A percentile compares a stretch with the other conserved stretches of the same genome.
Evolutionary conservation across 2,888 invertebrate species (phyloP).

Genomic region (Yponomeuta plumbellus): DNA sequence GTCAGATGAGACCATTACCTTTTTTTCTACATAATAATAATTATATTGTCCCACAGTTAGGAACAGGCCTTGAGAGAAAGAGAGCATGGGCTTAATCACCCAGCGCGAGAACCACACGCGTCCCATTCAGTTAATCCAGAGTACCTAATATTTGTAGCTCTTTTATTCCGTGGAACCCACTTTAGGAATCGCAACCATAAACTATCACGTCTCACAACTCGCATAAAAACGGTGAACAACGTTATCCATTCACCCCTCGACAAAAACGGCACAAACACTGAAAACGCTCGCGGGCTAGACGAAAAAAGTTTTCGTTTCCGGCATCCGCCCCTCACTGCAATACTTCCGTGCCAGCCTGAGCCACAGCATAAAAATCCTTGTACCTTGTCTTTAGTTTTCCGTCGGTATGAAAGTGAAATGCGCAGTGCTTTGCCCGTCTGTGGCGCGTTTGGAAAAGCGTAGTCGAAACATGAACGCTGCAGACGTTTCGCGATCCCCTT

Average conservation of each 20-base stretch:
- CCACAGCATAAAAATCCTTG: neutral
- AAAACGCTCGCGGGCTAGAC: conserved; percentile 58
- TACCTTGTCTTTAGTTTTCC: neutral
- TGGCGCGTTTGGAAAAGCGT: conserved; percentile 20
- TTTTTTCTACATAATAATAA: too few species aligned
- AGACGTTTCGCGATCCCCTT: conserved; percentile 62
- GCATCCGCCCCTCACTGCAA: conserved; percentile 22
- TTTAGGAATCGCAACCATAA: conserved; percentile 21
- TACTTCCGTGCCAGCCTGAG: neutral
- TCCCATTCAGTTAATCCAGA: too few species aligned
- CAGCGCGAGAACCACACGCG: too few species aligned
- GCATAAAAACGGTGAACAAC: conserved; percentile 53
- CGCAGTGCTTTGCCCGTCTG: neutral
- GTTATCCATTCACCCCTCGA: conserved; percentile 54
- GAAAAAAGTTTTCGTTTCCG: conserved; percentile 65
- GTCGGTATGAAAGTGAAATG: neutral
- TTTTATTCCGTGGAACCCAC: too few species aligned
- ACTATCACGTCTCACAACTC: conserved; percentile 46
- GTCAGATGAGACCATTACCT: too few species aligned
- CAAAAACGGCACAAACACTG: conserved; percentile 44
- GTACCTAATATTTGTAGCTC: too few species aligned
- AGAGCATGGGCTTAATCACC: too few species aligned
- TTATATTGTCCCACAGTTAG: too few species aligned
- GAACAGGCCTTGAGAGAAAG: too few species aligned
- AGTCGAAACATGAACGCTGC: conserved; percentile 41